Conservation (phyloP, 2,888 invertebrate species). For the Trichopria drosophilae region DNA sequence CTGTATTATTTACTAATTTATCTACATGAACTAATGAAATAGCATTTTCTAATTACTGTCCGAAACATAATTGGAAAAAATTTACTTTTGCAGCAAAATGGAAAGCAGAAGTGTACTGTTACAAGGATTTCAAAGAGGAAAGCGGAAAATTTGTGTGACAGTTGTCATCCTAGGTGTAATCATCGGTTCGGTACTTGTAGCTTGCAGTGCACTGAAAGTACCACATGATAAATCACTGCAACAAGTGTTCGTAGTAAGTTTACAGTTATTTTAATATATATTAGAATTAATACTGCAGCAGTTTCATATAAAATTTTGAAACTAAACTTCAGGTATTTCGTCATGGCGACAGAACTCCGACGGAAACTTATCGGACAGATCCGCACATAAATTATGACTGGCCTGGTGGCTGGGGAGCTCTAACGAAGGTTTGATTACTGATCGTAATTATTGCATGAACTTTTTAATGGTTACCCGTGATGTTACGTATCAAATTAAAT, state of each 20-base stretch:
- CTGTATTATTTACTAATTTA: no score
- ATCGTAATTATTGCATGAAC: not conserved
- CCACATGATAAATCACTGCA: constrained; percentile 33
- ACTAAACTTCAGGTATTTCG: constrained; percentile 75
- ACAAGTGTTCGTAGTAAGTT: constrained; percentile 48
- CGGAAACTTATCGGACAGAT: constrained; percentile 76
- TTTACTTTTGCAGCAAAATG: constrained; percentile 35
- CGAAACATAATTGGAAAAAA: no score
- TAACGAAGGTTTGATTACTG: constrained; percentile 69
- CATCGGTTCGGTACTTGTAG: constrained; percentile 43
- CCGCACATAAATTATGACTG: constrained; percentile 75
- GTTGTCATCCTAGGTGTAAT: constrained; percentile 42
- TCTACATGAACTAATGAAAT: constrained; percentile 1
- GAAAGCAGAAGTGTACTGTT: constrained; percentile 33
- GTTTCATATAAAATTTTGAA: not conserved
- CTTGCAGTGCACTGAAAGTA: constrained; percentile 40
- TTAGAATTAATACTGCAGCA: not conserved
- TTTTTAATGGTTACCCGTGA: not conserved
- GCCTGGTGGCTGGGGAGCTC: constrained; percentile 80
- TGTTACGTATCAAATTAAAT: not conserved
- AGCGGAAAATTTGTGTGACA: constrained; percentile 38
- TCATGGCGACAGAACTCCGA: constrained; percentile 83
- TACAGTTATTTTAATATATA: not conserved
- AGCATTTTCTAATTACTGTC: no score
- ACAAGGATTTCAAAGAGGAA: constrained; percentile 36